Evolutionary conservation across 2,888 invertebrate genomes (phyloP).

Genomic region (Amphipoea oculea): DNA sequence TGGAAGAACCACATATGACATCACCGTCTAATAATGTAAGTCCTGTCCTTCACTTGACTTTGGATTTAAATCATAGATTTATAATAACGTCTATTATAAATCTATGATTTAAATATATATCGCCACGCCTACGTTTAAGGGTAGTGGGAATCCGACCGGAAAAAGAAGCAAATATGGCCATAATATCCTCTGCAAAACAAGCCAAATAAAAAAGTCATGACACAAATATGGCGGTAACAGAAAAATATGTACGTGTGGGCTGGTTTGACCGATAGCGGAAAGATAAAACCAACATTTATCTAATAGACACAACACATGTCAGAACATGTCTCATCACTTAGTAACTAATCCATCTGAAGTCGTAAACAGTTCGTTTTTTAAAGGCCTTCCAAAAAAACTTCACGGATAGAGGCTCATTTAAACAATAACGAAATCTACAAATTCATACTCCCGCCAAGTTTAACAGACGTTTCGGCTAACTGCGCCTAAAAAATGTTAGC

Average conservation of each 20-base stretch:
- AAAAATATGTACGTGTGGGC: constrained; percentile 14
- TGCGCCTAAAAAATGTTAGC: constrained; percentile 50
- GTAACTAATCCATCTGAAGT: constrained; percentile 9
- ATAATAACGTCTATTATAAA: no score
- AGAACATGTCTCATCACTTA: constrained; percentile 12
- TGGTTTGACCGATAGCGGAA: constrained; percentile 35
- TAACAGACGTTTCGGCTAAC: constrained; percentile 51
- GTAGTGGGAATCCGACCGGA: constrained; percentile 1
- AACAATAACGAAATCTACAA: constrained; percentile 41
- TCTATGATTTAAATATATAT: constrained; percentile 18
- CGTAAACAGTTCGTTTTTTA: background rate
- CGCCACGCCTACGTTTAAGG: constrained; percentile 10
- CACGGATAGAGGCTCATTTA: constrained; percentile 26
- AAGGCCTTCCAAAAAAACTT: background rate
- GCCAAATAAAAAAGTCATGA: background rate
- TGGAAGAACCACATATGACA: constrained; percentile 53
- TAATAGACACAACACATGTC: constrained; percentile 8
- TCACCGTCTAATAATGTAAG: constrained; percentile 66
- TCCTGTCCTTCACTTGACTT: constrained; percentile 49
- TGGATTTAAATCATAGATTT: no score
- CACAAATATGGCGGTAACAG: constrained; percentile 5
- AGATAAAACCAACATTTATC: constrained; percentile 34
- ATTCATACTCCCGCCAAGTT: constrained; percentile 60
- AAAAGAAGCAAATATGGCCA: constrained; percentile 8
- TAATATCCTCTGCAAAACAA: background rate